phyloP scores from a whole-genome alignment of 2,888 invertebrate species.

The Acleris emargana region DNA sequence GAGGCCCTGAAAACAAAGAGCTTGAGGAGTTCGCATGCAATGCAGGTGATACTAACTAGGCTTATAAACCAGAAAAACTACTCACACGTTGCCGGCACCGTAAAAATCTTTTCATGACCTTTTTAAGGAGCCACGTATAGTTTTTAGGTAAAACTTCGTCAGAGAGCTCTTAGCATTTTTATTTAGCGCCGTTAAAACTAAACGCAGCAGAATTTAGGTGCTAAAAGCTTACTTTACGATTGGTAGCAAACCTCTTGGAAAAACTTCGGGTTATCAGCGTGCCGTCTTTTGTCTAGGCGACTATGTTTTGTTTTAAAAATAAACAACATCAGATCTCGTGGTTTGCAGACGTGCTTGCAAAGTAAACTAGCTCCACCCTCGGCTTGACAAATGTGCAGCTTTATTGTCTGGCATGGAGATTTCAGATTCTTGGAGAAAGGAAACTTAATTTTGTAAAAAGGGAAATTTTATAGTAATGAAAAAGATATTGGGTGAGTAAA shows the following conservation, averaged over 20 bases:
- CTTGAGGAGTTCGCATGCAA: too few species aligned
- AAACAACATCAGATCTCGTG: slow-evolving; percentile 30
- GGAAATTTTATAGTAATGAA: too few species aligned
- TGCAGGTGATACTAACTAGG: too few species aligned
- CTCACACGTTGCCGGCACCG: too few species aligned
- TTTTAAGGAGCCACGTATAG: too few species aligned
- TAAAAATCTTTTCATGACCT: too few species aligned
- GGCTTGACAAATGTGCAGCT: slow-evolving; percentile 30
- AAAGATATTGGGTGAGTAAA: too few species aligned
- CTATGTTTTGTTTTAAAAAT: slow-evolving; percentile 33
- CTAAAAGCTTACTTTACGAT: background rate
- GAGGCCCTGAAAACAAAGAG: too few species aligned
- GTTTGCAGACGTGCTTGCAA: slow-evolving; percentile 28
- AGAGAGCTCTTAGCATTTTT: too few species aligned
- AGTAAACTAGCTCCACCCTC: slow-evolving; percentile 14
- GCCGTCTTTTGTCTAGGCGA: slow-evolving; percentile 25
- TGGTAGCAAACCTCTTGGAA: background rate
- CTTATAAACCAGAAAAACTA: too few species aligned
- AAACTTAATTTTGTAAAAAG: slow-evolving; percentile 6
- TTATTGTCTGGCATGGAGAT: slow-evolving; percentile 17
- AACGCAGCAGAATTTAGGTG: background rate
- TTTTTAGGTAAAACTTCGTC: too few species aligned
- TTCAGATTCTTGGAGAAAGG: slow-evolving; percentile 8
- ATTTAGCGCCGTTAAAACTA: background rate
- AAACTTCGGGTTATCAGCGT: slow-evolving; percentile 15